phyloP scores from a whole-genome alignment of 1,140 invertebrate genomes.

The Drosophila equinoxialis region DNA sequence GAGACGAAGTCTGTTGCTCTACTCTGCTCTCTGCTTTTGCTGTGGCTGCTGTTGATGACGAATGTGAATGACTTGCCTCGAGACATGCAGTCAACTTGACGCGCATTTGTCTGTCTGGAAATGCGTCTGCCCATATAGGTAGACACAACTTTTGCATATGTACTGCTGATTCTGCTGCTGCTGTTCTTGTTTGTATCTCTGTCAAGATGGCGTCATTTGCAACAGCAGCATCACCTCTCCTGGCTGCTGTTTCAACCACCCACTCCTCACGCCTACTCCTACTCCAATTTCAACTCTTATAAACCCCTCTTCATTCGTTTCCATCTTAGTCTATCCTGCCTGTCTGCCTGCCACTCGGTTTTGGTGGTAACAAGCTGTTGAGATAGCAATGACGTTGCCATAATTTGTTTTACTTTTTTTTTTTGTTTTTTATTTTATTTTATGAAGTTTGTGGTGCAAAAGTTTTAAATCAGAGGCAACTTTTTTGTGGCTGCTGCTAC shows the following conservation, averaged over 20 bases:
- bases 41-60: constrained; percentile 63
- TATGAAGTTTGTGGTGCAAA: constrained; percentile 59
- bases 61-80: constrained; percentile 81
- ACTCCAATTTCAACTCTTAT: not conserved
- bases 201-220: constrained; percentile 78
- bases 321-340: constrained; percentile 6
- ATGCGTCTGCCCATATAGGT: constrained; percentile 69
- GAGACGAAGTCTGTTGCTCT: constrained; percentile 16
- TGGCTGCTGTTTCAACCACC: constrained; percentile 14
- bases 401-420: constrained; percentile 62
- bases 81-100: constrained; percentile 81
- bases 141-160: constrained; percentile 50
- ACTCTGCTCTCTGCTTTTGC: constrained; percentile 24
- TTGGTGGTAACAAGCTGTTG: constrained; percentile 69
- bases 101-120: constrained; percentile 81
- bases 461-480: constrained; percentile 58
- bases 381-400: constrained; percentile 78
- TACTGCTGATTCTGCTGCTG: constrained; percentile 44
- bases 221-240: constrained; percentile 42
- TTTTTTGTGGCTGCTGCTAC: constrained; percentile 42
- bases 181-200: constrained; percentile 42
- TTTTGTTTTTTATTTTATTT: constrained; percentile 64
- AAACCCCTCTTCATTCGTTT: not conserved
- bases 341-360: constrained; percentile 23
- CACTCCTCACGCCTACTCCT: not conserved